Percentiles rank a stretch among this genome's conserved stretches.
phyloP scores from a whole-genome alignment of 1,140 invertebrate genomes.

The Trichonephila clavata region DNA sequence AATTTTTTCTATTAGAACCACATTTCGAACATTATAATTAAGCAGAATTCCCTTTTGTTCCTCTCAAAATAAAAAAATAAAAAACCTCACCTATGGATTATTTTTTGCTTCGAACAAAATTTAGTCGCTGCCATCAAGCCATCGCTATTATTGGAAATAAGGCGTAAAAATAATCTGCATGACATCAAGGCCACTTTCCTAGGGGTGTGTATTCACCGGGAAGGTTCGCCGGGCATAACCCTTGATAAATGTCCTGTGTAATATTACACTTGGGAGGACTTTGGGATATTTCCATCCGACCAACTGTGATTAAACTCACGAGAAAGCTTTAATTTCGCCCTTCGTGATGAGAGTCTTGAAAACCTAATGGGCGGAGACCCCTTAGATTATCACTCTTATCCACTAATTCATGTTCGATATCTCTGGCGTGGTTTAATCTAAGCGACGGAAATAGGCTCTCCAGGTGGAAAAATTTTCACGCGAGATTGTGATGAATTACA shows the following conservation, averaged over 20 bases:
- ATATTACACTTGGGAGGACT: constrained; percentile 58
- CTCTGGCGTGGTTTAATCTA: neutral
- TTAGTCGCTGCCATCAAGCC: neutral
- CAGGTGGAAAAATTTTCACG: constrained; percentile 41
- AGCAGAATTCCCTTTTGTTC: neutral
- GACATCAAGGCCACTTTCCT: neutral
- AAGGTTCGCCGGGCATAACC: constrained; percentile 9
- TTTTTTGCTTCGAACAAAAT: neutral
- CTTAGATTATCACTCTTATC: constrained; percentile 49
- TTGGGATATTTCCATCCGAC: neutral
- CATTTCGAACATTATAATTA: neutral
- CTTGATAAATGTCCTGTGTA: constrained; percentile 56
- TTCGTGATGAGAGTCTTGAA: constrained; percentile 28
- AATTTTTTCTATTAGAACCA: no score
- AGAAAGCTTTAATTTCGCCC: constrained; percentile 47
- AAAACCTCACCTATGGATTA: neutral
- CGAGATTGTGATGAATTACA: neutral
- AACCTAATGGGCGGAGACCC: neutral
- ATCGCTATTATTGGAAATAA: neutral
- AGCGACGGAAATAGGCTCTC: constrained; percentile 4
- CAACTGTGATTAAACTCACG: constrained; percentile 37
- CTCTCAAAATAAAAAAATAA: neutral
- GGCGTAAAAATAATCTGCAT: constrained; percentile 63
- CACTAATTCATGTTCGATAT: constrained; percentile 33
- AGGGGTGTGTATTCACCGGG: constrained; percentile 6